Conservation (phyloP, 2,888 invertebrate genomes). For the Aradus depressus region DNA sequence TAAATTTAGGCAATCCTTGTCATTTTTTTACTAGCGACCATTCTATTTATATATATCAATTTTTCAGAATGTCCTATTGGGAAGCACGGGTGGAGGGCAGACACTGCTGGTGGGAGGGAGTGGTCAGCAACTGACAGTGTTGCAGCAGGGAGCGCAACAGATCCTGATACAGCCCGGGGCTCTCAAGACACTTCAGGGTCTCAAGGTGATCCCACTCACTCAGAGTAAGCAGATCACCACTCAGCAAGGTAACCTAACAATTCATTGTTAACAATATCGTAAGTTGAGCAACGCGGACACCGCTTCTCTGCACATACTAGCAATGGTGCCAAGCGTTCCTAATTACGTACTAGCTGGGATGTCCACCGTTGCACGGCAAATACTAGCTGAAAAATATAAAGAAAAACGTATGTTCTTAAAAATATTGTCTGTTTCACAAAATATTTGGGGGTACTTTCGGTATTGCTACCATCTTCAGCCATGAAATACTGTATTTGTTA, state of each 20-base stretch:
- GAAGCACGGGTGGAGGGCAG: slow-evolving; percentile 30
- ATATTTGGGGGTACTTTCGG: no score
- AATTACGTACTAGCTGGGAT: no score
- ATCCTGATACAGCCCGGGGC: slow-evolving; percentile 51
- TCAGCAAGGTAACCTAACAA: slow-evolving; percentile 23
- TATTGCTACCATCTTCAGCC: no score
- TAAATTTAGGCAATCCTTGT: not conserved
- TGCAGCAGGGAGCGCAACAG: slow-evolving; percentile 40
- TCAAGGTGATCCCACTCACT: slow-evolving; percentile 46
- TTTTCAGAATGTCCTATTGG: slow-evolving; percentile 32
- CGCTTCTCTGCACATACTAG: no score
- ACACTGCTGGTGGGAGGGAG: slow-evolving; percentile 26
- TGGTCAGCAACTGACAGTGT: slow-evolving; percentile 30
- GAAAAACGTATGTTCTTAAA: no score
- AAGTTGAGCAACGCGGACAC: no score
- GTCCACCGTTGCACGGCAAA: no score
- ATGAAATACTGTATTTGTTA: no score
- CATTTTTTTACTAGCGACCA: not conserved
- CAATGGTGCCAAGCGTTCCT: no score
- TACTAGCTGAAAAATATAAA: no score
- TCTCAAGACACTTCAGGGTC: slow-evolving; percentile 49
- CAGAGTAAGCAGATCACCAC: slow-evolving; percentile 20
- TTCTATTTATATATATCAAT: not conserved
- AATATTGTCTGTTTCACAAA: no score
- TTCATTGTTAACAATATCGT: no score